Evolutionary conservation across 37 sponge, comb jelly and placozoan genomes (phyloP), one percentile per base, ranked within the genome.

Genomic region (Chondrosia reniformis): DNA sequence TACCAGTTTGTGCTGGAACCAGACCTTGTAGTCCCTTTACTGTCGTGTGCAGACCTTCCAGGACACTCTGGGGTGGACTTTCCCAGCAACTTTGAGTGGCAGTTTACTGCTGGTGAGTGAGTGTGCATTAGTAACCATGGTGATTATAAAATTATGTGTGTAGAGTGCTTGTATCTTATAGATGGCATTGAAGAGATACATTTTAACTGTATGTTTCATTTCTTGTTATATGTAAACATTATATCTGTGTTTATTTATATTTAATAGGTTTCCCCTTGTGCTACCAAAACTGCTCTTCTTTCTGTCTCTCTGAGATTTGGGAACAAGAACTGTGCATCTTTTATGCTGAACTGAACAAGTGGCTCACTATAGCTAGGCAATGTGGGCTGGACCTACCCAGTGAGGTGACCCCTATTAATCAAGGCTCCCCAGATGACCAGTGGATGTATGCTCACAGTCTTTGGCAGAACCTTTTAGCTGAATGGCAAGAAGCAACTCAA

Each of bases 231-330:
- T n/a, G n/a, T n/a, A n/a, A n/a, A n/a, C n/a, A n/a, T n/a, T n/a
- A n/a, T n/a, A n/a, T n/a, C n/a, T n/a, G n/a, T n/a, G n/a, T n/a
- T n/a, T n/a, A n/a, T n/a, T n/a, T n/a, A n/a, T n/a, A n/a, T n/a
- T n/a, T n/a, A n/a, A n/a, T n/a, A n/a, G n/a, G n/a, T n/a, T n/a
- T n/a, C n/a, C n/a, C n/a, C n/a, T n/a, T 44, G 22, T 69, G 72
- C 41, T 69, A 38, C 43, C 72, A 25, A 13, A 69, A 69, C 72
- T 69, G 72, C 24, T 41, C 72, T 24, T 1, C 2, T 8, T 41
- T n/a, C 17, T 69, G 72, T 69, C 44, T 69, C 36, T 25, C 72
- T 39, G 72, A 69, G 36, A n/a, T 34, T 24, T 69, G 72, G 72
- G 41, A 69, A 6, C 41, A 24, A 25, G 43, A 69, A 41, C 36